These are phyloP conservation scores for Tychaedon coryphoeus DNA, from an alignment of 2,113 vertebrate species.

Conservation along the genomic window DNA sequence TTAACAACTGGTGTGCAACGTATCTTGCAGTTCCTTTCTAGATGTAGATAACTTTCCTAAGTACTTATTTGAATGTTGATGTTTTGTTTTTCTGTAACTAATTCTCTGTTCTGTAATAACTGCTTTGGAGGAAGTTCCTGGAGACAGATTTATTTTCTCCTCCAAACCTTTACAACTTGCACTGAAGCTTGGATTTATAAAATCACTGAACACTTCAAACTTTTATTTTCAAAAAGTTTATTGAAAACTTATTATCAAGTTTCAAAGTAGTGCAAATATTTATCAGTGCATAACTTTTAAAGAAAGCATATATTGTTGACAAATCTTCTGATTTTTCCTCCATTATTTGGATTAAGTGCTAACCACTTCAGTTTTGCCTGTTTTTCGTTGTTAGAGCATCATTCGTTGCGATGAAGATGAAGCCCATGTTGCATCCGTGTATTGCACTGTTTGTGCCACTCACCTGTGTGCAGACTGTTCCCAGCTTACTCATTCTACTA, in stretches of 20 bases:
- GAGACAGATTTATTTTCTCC: neutral
- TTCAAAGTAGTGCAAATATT: neutral
- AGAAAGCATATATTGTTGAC: neutral
- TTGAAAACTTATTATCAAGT: neutral
- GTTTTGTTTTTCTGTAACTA: neutral
- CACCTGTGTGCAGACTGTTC: constrained; percentile 95
- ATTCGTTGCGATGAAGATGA: constrained; percentile 97
- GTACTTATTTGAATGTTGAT: neutral
- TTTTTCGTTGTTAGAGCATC: constrained; percentile 76
- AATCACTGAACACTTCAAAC: neutral
- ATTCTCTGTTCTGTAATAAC: neutral
- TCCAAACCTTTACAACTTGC: neutral
- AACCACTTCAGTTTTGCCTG: neutral
- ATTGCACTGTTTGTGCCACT: constrained; percentile 97
- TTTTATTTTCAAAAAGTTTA: neutral
- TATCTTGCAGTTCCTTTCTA: neutral
- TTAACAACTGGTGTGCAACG: neutral
- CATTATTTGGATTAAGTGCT: neutral
- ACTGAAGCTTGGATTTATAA: neutral
- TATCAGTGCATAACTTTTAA: neutral
- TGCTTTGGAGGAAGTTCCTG: neutral
- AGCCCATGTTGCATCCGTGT: constrained; percentile 90
- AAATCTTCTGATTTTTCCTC: neutral
- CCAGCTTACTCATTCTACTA: constrained; percentile 94
- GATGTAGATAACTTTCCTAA: neutral